These are phyloP conservation scores for Paradisaea rubra DNA, from an alignment of 2,113 vertebrate species.

Conservation along the genomic window DNA sequence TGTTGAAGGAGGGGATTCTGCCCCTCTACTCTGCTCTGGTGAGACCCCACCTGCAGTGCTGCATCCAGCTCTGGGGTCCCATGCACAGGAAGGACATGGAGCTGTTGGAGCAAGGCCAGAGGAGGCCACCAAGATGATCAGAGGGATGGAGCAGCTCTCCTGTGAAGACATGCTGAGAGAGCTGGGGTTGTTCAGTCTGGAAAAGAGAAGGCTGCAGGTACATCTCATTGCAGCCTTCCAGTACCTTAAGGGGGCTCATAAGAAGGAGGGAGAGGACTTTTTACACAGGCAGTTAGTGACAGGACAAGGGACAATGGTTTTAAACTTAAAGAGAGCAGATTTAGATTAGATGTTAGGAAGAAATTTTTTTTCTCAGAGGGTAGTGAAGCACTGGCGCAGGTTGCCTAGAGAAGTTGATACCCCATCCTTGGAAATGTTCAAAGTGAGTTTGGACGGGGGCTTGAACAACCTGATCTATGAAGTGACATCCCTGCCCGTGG, in stretches of 20 bases:
- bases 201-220: background rate
- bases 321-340: background rate
- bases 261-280: background rate
- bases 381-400: background rate
- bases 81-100: background rate
- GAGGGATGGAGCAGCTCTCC: background rate
- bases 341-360: background rate
- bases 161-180: background rate
- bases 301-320: background rate
- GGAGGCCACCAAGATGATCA: background rate
- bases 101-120: accelerated
- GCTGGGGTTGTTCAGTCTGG: background rate
- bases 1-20: background rate
- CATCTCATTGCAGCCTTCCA: accelerated
- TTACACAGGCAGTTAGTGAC: background rate
- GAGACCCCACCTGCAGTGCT: background rate
- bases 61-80: background rate
- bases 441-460: background rate
- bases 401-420: background rate
- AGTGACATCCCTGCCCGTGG: too few relatives aligned
- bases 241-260: too few relatives aligned
- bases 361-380: background rate
- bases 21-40: background rate
- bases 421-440: background rate
- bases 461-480: background rate